Evolutionary conservation across 2,113 vertebrate genomes (phyloP), one percentile per base, ranked within the genome.

Genomic region (Pollachius pollachius): DNA sequence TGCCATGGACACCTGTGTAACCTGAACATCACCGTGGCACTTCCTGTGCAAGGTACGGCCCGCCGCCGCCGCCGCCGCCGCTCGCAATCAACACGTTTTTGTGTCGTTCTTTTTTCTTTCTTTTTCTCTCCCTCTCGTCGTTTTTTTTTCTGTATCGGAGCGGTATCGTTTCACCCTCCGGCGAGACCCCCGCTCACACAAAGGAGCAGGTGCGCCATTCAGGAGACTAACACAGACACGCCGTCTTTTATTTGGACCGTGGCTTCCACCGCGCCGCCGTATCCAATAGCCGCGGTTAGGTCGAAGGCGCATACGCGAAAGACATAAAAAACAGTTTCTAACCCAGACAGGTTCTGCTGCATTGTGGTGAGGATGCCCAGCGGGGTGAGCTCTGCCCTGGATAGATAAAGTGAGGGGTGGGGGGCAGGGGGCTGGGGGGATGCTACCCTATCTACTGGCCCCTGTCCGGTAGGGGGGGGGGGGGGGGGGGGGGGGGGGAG

Each of bases 1-100:
- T 99, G 97, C 90, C 94, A 96, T 4, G 95, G 96, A 0, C 90
- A 96, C 84, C 91, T 98, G 87, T 99, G 97, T 75, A 99, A 99
- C 90, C 87, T 95, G 88, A 98, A 99, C 85, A 94, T 94, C 90
- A 96, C 95, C 0, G 97, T 95, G 0, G 89, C 92, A 83, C 87
- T 99, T 73, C 96, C 95, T 3, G 90, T 93, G 4, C 94, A 93
- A 93, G 96, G 97, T 96, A 91, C 52, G 2, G 23, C 23, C 23
- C 1, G 23, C 23, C 23, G 23, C 23, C 23, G 23, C 23, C 23
- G 23, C 23, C 23, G 23, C 23, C 23, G 23, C 23, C 23, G 23
- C 58, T 62, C 62, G 60, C 8, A 71, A 66, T 71, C 59, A 48
- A 37, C 41, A 60, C 12, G 9, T 4, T 17, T 11, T 34, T 34